Conservation (phyloP, 2,888 invertebrate genomes). For the Incurvaria masculella region DNA sequence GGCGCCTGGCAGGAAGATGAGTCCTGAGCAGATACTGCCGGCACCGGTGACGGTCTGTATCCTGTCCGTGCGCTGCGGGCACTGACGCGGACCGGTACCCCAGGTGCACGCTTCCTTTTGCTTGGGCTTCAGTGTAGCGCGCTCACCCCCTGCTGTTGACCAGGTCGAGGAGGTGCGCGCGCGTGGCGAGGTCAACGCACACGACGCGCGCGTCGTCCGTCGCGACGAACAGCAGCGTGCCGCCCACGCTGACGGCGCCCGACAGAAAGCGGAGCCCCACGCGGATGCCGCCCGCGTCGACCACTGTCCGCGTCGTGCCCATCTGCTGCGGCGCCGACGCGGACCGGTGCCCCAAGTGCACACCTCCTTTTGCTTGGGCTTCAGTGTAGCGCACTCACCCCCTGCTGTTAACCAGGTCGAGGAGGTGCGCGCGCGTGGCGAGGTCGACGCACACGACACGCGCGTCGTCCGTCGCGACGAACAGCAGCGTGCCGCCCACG, state of each 20-base stretch:
- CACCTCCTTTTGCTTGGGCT: too few relatives aligned
- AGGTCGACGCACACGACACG: conserved; percentile 40
- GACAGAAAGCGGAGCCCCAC: conserved; percentile 27
- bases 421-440: conserved; percentile 32
- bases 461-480: conserved; percentile 44
- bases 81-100: neutral
- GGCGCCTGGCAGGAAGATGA: conserved; percentile 34
- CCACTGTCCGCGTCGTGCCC: conserved; percentile 23
- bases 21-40: neutral
- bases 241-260: conserved; percentile 39
- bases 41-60: conserved; percentile 26
- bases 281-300: conserved; percentile 12
- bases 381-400: conserved; percentile 30
- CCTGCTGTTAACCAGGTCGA: conserved; percentile 42
- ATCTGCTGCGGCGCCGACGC: neutral
- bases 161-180: conserved; percentile 33
- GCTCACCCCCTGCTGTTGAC: conserved; percentile 48
- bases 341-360: too few relatives aligned
- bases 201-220: conserved; percentile 43
- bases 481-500: conserved; percentile 37
- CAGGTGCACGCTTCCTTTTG: conserved; percentile 35
- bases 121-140: conserved; percentile 20
- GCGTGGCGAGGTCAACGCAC: conserved; percentile 39
- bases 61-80: neutral
- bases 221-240: conserved; percentile 39